A percentile compares a stretch with the other conserved stretches of the same genome.
Evolutionary conservation across 2,888 invertebrate species (phyloP).

Genomic region (Caradrina kadenii): DNA sequence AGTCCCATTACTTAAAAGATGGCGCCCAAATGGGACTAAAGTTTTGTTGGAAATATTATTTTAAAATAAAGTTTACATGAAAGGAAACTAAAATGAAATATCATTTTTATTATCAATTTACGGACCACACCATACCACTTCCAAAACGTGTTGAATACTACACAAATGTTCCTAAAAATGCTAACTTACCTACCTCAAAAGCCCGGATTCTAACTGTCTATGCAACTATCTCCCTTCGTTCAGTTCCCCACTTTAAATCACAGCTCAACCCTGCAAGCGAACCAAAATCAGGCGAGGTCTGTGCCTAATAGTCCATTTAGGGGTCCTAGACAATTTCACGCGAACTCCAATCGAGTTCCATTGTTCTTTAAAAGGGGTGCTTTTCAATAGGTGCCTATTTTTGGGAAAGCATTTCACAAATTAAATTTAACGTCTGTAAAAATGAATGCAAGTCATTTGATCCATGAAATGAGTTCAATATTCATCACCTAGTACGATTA

Average conservation of each 20-base stretch:
- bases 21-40: neutral
- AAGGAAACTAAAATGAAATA: too few species aligned
- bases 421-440: conserved; percentile 47
- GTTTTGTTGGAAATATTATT: neutral
- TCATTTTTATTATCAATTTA: too few species aligned
- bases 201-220: conserved; percentile 53
- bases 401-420: conserved; percentile 42
- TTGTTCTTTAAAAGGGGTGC: conserved; percentile 67
- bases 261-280: conserved; percentile 63
- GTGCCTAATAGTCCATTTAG: conserved; percentile 79
- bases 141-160: too few species aligned
- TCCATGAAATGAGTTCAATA: neutral
- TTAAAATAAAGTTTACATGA: too few species aligned
- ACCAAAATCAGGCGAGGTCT: conserved; percentile 69
- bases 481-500: neutral
- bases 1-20: neutral
- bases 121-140: too few species aligned
- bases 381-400: conserved; percentile 49
- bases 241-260: conserved; percentile 72
- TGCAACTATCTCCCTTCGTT: conserved; percentile 62
- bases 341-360: conserved; percentile 73
- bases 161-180: neutral
- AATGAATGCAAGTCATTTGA: conserved; percentile 30
- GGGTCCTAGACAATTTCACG: conserved; percentile 74
- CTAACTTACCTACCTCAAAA: conserved; percentile 1